Base-by-base conservation (phyloP, 2,797 vertebrate species). In the Meriones psammophilus region DNA sequence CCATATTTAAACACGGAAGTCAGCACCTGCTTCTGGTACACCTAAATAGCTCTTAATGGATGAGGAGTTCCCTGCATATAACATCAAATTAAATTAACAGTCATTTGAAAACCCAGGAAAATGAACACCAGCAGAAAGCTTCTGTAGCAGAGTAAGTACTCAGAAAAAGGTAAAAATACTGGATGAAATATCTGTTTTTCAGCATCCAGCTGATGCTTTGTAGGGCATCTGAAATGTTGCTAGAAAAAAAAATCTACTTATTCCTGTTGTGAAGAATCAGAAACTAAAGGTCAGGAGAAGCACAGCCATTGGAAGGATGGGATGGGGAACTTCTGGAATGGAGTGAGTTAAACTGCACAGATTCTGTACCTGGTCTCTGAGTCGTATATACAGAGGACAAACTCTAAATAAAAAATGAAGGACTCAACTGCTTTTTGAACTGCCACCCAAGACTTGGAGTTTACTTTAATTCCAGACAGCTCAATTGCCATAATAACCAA, bases 51-150 rank as follows among this genome's bases (percentile, higher is more conserved):
- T 88, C 76, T 5, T 68, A 83, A 80, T 68, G 36, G n/a, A 83
- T 36, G 91, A 77, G 54, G 87, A 18, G 22, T 1, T 88, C 84
- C 42, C 30, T 94, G 62, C 33, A 60, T 17, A 15, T 36, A 83
- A 77, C 22, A 89, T 54, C 36, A 62, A 79, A 42, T 79, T 20
- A 60, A 85, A 85, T 33, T 46, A 88, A 84, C 4, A 46, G 46
- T 71, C 50, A 80, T 88, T 88, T 33, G 24, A 95, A 97, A 81
- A 36, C 39, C 66, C 39, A 76, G 71, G 50, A 87, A 96, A 95
- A 89, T 83, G 50, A 92, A 73, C 17, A 73, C 90, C n/a, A 85
- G 86, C 68, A 88, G 39, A 91, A 30, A 91, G 22, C 86, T 86
- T 92, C 73, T 89, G 26, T 50, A 93, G 30, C 79, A 90, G 26